Conservation (phyloP, 2,888 invertebrate genomes). For the Pycnomerus fuliginosus region DNA sequence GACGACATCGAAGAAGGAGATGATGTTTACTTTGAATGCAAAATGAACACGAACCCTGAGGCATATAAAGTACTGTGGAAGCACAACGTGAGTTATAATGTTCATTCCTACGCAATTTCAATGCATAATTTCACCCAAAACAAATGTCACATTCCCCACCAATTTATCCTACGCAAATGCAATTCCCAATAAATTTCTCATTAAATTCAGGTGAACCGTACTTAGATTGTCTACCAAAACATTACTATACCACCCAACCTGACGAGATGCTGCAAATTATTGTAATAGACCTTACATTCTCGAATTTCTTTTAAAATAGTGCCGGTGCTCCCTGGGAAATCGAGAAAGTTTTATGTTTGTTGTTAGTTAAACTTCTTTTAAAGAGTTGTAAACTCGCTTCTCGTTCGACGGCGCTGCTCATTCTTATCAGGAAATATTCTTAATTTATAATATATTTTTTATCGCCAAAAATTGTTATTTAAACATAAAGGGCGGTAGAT, state of each 20-base stretch:
- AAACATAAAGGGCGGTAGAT: too few relatives aligned
- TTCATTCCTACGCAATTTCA: slow-evolving; percentile 24
- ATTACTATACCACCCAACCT: too few relatives aligned
- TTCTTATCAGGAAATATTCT: slow-evolving; percentile 35
- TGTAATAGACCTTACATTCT: too few relatives aligned
- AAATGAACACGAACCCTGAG: slow-evolving; percentile 73
- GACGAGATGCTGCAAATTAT: too few relatives aligned
- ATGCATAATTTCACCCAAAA: slow-evolving; percentile 25
- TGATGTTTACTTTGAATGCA: slow-evolving; percentile 80
- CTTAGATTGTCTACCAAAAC: too few relatives aligned
- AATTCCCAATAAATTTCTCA: slow-evolving; percentile 26
- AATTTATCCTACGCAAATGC: slow-evolving; percentile 19
- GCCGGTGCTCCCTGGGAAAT: slow-evolving; percentile 31
- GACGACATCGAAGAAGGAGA: slow-evolving; percentile 79
- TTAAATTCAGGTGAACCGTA: slow-evolving; percentile 17
- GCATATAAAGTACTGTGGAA: slow-evolving; percentile 81
- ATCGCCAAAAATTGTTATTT: too few relatives aligned
- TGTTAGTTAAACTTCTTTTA: slow-evolving; percentile 37
- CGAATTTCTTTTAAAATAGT: slow-evolving; percentile 28
- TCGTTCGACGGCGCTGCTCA: slow-evolving; percentile 28
- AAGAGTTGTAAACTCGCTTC: slow-evolving; percentile 30
- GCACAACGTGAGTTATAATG: slow-evolving; percentile 68
- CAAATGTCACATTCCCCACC: slow-evolving; percentile 15
- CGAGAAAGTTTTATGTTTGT: slow-evolving; percentile 40
- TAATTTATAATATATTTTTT: too few relatives aligned